phyloP scores from a whole-genome alignment of 2,113 vertebrate species.

The Aviceda subcristata region DNA sequence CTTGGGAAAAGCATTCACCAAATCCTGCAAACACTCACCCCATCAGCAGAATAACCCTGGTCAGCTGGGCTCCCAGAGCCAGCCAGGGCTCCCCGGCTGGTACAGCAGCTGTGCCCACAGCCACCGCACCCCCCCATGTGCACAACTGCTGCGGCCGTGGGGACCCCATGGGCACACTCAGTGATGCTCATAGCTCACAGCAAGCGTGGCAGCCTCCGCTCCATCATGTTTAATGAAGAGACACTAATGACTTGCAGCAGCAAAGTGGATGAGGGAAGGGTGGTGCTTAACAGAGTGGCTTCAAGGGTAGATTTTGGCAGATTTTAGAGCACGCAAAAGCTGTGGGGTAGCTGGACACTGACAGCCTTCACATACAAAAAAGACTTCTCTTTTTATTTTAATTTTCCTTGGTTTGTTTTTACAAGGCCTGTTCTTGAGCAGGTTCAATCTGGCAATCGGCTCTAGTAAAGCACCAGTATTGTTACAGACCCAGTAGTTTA shows the following conservation, averaged over 20 bases:
- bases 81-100: too few relatives aligned
- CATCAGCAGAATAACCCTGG: neutral
- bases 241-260: neutral
- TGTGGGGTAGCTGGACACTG: neutral
- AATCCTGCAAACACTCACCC: neutral
- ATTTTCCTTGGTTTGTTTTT: neutral
- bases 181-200: neutral
- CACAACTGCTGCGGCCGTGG: accelerated
- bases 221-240: neutral
- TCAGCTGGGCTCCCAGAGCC: neutral
- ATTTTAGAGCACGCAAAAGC: neutral
- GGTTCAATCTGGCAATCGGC: neutral
- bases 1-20: neutral
- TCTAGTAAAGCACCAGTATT: neutral
- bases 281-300: neutral
- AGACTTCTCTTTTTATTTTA: neutral
- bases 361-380: neutral
- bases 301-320: neutral
- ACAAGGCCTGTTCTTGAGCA: neutral
- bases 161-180: neutral
- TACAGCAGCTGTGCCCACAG: neutral
- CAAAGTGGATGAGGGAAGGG: neutral
- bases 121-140: accelerated
- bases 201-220: neutral
- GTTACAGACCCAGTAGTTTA: neutral